Base-by-base conservation (phyloP, 92 coral and sea anemone species). In the Pocillopora grandis region DNA sequence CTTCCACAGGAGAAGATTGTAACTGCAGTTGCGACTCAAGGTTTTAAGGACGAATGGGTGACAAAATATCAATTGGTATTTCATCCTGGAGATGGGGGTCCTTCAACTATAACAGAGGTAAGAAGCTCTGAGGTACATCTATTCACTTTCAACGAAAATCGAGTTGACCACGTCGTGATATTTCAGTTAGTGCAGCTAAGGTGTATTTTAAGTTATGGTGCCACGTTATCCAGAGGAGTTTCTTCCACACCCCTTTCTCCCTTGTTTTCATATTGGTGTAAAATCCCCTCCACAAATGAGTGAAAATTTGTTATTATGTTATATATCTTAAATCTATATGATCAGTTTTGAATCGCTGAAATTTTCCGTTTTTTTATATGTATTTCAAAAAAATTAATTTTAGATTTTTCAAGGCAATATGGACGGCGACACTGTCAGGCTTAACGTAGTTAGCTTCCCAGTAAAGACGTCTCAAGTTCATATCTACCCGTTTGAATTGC, bases 21-120 rank as follows among this genome's bases (percentile, higher is more conserved):
- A 19, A 91, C 97, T 18, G 94, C 87, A 16, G 87, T 93, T 35
- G 92, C 97, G 7, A 89, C 94, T 9, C 94, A 91, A 64, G 97
- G 97, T 7, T 81, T 91, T 66, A 93, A 93, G 11, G 85, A 84
- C 18, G 74, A 90, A 62, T 90, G 93, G 93, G 71, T 90, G 20
- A 77, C 88, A 7, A 80, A 82, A 55, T 90, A 62, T 64, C 72
- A 6, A 18, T 56, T 90, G 76, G 71, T 86, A 82, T 27, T 27
- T 27, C 1, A 27, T 27, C 31, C 31, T 27, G 31, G 31, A 27
- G 31, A 27, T 27, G 31, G 31, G 31, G 31, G 31, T 27, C 31
- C 31, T 27, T 27, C 31, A 27, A 27, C 31, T 27, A 27, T 27
- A 27, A 27, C 31, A 27, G 31, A 86, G 76, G 83, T 78, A 21